Evolutionary conservation across 1,140 invertebrate species (phyloP), one percentile per base, ranked within the genome.

Genomic region (Stegodyphus dumicola): DNA sequence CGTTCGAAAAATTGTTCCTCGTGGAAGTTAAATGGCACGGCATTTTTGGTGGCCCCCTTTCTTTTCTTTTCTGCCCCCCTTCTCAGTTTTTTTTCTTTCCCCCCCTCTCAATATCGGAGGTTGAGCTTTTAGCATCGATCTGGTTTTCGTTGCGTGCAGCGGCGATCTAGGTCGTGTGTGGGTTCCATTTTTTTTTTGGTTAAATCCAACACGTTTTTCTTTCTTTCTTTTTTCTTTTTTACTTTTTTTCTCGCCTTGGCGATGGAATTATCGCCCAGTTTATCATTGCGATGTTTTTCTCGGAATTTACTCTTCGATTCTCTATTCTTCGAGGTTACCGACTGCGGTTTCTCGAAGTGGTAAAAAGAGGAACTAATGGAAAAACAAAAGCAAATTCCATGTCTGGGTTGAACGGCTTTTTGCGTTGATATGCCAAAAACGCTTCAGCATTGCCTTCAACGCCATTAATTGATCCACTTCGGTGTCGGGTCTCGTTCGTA

Each of bases 81-180:
- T 1, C 5, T 60, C 15, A 2, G 56, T 1, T 0, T 5, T 60
- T 60, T 60, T 5, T 48, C 49, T 7, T 60, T 67, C 18, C 17
- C n/a, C 10, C 17, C 18, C 18, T 15, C 6, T 53, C 33, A 18
- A 71, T 70, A 80, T 80, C 77, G 77, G 67, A 71, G 77, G 77
- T 80, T 80, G 77, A 80, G 77, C 77, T 80, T 71, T 80, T 80
- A 80, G 54, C 77, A 71, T 80, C 77, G 77, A 80, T 80, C 77
- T 56, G 54, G 10, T 52, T 10, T 69, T 17, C 56, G 18, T 15
- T 15, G 11, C 33, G 74, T 33, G 74, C 60, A 80, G 33, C 67
- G 60, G 70, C 77, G 77, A 80, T 80, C 77, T 56, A 48, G 10
- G 15, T 4, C 53, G 51, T 33, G 18, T 15, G 17, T 10, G 9